Evolutionary conservation across 2,113 vertebrate genomes (phyloP).

Genomic region (Myrmecophaga tridactyla): DNA sequence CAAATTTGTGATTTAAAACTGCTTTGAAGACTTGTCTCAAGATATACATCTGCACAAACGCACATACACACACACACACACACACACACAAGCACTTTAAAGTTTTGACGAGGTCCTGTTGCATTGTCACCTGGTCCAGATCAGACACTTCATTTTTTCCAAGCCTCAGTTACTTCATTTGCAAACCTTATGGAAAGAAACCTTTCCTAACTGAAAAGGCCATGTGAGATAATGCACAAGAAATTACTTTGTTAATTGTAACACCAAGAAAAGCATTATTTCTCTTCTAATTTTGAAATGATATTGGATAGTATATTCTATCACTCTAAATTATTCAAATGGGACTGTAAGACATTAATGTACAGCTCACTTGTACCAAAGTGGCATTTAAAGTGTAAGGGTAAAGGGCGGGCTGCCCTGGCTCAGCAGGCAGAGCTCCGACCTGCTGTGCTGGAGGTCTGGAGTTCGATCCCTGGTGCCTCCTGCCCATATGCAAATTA

Average conservation of each 20-base stretch:
- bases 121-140: rapidly evolving
- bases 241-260: too few relatives aligned
- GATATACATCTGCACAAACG: not conserved
- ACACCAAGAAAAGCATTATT: rapidly evolving
- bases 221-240: rapidly evolving
- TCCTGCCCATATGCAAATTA: too few relatives aligned
- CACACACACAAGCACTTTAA: not conserved
- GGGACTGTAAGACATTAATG: rapidly evolving
- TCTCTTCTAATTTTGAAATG: not conserved
- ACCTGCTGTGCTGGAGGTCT: too few relatives aligned
- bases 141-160: not conserved
- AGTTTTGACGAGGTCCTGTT: rapidly evolving
- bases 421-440: too few relatives aligned
- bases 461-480: too few relatives aligned
- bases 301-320: rapidly evolving
- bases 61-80: too few relatives aligned
- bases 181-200: not conserved
- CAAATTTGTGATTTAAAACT: not conserved
- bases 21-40: not conserved
- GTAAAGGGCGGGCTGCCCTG: too few relatives aligned
- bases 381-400: too few relatives aligned
- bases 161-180: not conserved
- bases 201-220: not conserved
- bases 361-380: too few relatives aligned
- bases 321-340: rapidly evolving